Conservation (phyloP, 2,113 vertebrate genomes). For the Phrynosoma blainvillii region DNA sequence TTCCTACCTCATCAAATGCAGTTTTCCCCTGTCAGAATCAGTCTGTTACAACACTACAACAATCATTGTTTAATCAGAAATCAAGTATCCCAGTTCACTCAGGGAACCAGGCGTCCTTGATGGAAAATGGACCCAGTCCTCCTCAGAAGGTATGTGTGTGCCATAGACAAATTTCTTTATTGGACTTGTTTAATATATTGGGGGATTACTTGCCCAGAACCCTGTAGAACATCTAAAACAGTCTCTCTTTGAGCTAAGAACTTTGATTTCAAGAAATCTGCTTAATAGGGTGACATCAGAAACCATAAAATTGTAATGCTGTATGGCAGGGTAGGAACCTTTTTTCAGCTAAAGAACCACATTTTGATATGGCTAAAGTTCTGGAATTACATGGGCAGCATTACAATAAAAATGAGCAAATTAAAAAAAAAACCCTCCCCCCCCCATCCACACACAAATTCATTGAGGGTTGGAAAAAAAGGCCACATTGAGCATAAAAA, state of each 20-base stretch:
- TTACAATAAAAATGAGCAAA: not conserved
- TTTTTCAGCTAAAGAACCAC: not conserved
- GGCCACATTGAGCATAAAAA: too few species aligned
- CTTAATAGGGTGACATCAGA: not conserved
- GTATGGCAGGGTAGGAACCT: not conserved
- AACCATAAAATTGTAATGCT: not conserved
- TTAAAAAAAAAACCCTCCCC: not conserved
- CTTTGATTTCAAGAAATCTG: not conserved
- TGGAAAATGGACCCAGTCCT: constrained; percentile 82
- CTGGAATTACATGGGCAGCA: too few species aligned
- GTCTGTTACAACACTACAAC: constrained; percentile 76
- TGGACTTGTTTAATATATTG: not conserved
- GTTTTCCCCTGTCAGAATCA: constrained; percentile 82
- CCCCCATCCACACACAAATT: too few species aligned
- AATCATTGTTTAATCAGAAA: constrained; percentile 82
- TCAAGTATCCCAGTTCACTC: constrained; percentile 72
- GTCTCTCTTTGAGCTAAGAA: not conserved
- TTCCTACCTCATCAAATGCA: constrained; percentile 77
- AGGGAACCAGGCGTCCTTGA: constrained; percentile 70
- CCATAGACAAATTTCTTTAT: not conserved
- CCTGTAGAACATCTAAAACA: not conserved
- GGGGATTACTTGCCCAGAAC: not conserved
- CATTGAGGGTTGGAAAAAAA: too few species aligned
- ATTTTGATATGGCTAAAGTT: not conserved
- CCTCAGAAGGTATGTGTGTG: constrained; percentile 82